phyloP scores from a whole-genome alignment of 2,113 vertebrate genomes.

The Microtus oregoni region DNA sequence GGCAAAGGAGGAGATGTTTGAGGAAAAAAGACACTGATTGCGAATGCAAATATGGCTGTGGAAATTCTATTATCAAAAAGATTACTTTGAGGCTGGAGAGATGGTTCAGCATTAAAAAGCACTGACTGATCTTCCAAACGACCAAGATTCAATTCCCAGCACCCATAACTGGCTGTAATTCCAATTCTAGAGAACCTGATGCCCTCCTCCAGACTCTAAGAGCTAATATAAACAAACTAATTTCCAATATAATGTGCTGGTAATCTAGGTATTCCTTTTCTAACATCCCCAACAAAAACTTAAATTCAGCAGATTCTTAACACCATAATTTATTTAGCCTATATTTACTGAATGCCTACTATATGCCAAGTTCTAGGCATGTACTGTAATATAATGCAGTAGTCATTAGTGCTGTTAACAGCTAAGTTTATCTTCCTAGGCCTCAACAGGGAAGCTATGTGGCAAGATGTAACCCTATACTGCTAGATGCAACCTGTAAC shows the following conservation, averaged over 20 bases:
- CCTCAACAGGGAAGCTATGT: neutral
- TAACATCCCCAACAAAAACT: neutral
- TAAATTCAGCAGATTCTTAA: neutral
- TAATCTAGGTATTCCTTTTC: neutral
- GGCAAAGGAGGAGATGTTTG: neutral
- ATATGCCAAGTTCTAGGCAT: neutral
- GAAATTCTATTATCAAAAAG: slow-evolving; percentile 16
- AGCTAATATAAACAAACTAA: neutral
- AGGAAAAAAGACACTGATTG: neutral
- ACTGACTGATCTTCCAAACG: neutral
- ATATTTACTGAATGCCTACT: neutral
- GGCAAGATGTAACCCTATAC: neutral
- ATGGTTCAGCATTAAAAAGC: neutral
- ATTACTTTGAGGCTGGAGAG: neutral
- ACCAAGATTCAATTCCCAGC: neutral
- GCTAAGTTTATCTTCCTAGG: neutral
- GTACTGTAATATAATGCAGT: neutral
- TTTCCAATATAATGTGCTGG: neutral
- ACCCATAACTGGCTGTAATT: neutral
- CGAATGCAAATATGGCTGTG: slow-evolving; percentile 13
- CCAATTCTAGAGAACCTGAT: neutral
- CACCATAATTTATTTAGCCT: neutral
- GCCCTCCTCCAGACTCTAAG: neutral
- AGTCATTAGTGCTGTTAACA: neutral
- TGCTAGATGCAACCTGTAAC: neutral